A percentile compares a stretch with the other conserved stretches of the same genome.
phyloP scores from a whole-genome alignment of 2,797 vertebrate species.

The Sebastes vulpes region DNA sequence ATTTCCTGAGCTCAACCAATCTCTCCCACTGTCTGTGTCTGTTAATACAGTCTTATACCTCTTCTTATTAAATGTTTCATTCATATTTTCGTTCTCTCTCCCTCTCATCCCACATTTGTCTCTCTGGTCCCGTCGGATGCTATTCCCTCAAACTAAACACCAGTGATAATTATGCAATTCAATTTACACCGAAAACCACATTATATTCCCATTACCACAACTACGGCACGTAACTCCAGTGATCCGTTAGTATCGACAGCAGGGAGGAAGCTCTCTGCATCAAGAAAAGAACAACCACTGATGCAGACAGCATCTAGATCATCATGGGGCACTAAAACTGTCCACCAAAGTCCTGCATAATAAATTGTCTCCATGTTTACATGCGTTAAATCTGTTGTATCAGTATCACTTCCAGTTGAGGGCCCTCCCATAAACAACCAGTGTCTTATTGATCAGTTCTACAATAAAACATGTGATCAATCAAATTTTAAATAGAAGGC shows the following conservation, averaged over 20 bases:
- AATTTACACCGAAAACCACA: constrained; percentile 33
- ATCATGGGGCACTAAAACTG: background rate
- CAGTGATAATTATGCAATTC: constrained; percentile 24
- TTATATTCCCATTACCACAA: constrained; percentile 16
- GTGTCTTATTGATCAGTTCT: background rate
- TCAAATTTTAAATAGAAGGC: background rate
- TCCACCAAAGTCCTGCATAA: background rate
- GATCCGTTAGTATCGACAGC: constrained; percentile 12
- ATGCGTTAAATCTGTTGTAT: background rate
- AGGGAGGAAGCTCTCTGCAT: background rate
- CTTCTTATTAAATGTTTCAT: constrained; percentile 26
- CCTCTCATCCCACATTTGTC: background rate
- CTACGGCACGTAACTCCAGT: background rate
- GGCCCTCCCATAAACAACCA: background rate
- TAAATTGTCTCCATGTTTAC: background rate
- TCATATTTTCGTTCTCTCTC: constrained; percentile 5
- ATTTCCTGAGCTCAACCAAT: background rate
- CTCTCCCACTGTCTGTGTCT: background rate
- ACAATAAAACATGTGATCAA: background rate
- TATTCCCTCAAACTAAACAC: constrained; percentile 1
- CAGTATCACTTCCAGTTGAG: background rate
- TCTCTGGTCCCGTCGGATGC: background rate
- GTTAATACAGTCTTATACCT: background rate
- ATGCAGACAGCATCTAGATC: background rate
- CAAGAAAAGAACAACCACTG: background rate